These are phyloP conservation scores for Pterocles gutturalis DNA, from an alignment of 2,113 vertebrate species.

Conservation along the genomic window DNA sequence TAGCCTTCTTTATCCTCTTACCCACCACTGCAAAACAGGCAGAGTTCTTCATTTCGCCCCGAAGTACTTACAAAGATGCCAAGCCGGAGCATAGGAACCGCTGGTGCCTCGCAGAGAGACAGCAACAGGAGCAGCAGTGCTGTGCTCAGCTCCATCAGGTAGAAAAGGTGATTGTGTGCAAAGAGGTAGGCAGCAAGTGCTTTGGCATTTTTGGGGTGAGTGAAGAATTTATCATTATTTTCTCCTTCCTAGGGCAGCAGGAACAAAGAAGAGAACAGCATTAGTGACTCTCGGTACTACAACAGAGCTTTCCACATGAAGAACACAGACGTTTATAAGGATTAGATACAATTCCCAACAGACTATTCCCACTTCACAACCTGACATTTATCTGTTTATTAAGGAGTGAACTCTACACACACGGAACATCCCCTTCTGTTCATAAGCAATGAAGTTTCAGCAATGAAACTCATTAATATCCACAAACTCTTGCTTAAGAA, in stretches of 20 bases:
- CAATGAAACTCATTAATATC: neutral
- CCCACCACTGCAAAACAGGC: neutral
- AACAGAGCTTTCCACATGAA: neutral
- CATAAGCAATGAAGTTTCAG: neutral
- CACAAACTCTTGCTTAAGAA: neutral
- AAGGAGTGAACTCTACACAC: neutral
- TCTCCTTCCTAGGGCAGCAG: slow-evolving; percentile 88
- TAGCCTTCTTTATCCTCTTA: neutral
- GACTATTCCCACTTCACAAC: neutral
- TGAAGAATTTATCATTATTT: slow-evolving; percentile 99
- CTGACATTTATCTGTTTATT: neutral
- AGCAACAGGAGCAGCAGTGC: slow-evolving; percentile 91
- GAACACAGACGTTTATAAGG: neutral
- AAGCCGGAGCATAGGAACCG: slow-evolving; percentile 91
- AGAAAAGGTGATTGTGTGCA: slow-evolving; percentile 96
- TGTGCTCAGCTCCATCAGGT: slow-evolving; percentile 94
- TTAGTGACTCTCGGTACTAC: neutral
- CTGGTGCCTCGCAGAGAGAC: slow-evolving; percentile 94
- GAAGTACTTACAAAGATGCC: slow-evolving; percentile 89
- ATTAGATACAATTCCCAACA: neutral
- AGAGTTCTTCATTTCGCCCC: rapidly evolving
- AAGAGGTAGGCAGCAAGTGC: slow-evolving; percentile 96
- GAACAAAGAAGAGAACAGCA: neutral
- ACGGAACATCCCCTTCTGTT: neutral
- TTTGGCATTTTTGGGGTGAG: slow-evolving; percentile 91